phyloP scores from a whole-genome alignment of 2,797 vertebrate genomes.

The Tolypeutes matacus region DNA sequence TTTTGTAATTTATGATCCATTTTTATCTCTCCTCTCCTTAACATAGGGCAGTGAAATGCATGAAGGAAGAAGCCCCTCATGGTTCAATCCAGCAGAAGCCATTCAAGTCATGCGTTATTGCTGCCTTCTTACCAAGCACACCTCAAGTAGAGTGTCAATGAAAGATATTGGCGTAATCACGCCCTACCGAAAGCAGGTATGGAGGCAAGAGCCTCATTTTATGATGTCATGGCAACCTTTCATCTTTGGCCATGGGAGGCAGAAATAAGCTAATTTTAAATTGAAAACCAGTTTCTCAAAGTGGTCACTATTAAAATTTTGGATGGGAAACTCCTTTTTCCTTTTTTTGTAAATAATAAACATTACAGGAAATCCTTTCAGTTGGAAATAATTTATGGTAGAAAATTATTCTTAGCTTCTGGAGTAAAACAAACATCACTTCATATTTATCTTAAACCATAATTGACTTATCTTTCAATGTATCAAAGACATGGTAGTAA shows the following conservation, averaged over 20 bases:
- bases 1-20: background rate
- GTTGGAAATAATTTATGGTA: too few species aligned
- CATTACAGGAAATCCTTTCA: too few species aligned
- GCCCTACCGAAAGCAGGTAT: constrained; percentile 95
- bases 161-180: constrained; percentile 93
- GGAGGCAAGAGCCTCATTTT: background rate
- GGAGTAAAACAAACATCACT: too few species aligned
- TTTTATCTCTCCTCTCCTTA: background rate
- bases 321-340: background rate
- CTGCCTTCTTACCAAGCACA: constrained; percentile 92
- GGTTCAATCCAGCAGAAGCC: constrained; percentile 95
- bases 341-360: too few species aligned
- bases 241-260: background rate
- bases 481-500: background rate
- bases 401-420: too few species aligned
- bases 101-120: constrained; percentile 95
- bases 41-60: constrained; percentile 92
- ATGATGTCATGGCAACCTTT: background rate
- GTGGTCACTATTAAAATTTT: background rate
- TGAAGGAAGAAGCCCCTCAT: constrained; percentile 93
- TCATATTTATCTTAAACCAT: background rate
- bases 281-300: background rate
- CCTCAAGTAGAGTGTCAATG: constrained; percentile 88
- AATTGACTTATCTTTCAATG: too few species aligned
- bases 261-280: background rate